phyloP scores from a whole-genome alignment of 2,797 vertebrate genomes.

The Sebastes cheni region DNA sequence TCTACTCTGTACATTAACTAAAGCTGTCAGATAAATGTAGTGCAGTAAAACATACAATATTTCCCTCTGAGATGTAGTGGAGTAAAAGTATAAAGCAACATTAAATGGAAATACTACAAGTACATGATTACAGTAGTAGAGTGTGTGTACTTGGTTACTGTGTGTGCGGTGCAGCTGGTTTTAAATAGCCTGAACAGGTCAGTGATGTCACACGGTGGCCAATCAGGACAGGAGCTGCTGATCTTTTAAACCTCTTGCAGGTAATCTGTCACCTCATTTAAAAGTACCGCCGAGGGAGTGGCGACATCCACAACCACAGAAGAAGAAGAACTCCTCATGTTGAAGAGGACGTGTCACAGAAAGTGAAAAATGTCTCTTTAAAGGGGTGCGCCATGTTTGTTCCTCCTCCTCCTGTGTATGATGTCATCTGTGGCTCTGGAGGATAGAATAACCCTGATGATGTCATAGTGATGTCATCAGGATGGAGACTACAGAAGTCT shows the following conservation, averaged over 20 bases:
- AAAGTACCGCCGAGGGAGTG: neutral
- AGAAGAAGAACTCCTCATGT: neutral
- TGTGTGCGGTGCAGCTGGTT: neutral
- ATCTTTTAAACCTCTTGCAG: conserved; percentile 63
- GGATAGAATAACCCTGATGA: neutral
- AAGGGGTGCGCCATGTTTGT: neutral
- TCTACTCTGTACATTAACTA: no score
- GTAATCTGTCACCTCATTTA: conserved; percentile 34
- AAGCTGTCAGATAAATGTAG: neutral
- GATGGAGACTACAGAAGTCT: neutral
- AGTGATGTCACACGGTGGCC: neutral
- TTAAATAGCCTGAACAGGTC: neutral
- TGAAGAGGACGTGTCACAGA: neutral
- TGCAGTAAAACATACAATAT: neutral
- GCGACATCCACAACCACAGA: neutral
- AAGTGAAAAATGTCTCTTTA: neutral
- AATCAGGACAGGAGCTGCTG: conserved; percentile 6
- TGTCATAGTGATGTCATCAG: neutral
- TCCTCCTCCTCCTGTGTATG: no score
- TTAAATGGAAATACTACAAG: no score
- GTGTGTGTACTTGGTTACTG: neutral
- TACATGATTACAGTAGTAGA: neutral
- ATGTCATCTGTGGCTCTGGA: no score
- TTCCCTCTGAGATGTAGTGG: neutral
- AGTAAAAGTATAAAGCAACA: neutral